Base-by-base conservation (phyloP, 2,888 invertebrate species). In the Cephus runcator region DNA sequence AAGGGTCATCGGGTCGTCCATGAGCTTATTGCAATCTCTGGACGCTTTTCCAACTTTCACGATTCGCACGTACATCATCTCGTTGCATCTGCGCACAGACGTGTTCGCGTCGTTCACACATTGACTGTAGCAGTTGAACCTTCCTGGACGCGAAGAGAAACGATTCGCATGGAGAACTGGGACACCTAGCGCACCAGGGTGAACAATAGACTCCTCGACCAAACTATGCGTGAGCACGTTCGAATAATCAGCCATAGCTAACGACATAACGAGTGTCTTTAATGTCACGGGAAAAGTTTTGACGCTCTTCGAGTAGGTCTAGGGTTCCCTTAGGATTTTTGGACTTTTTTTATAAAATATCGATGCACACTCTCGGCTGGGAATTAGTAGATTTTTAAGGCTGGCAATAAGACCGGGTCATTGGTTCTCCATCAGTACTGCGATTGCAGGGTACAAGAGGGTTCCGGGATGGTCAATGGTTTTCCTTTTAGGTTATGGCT, bases 221-320 rank as follows among this genome's bases (percentile, higher is more conserved):
- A 74, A 74, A 74, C 74, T 89, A 90, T 90, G 89, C 89, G 79
- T 75, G 79, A 80, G 86, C 90, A 89, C 89, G 90, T 87, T 86
- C 86, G 83, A 81, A 83, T 86, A 88, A 89, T 88, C 87, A 84
- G 82, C 81, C 85, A 83, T 86, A 82, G 81, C 85, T 85, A 88
- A 89, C 86, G 83, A 86, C 83, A 82, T 83, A 83, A 87, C 84
- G 83, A 87, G 83, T 84, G 81, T 82, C 79, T 74, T 79, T 80
- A 82, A 79, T 71, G 73, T 75, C 73, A 35, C 78, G 76, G 82
- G 74, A 75, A 78, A 86, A 81, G 79, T 83, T 81, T 85, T 84
- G 83, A 81, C 85, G 76, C 77, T 80, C 79, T 79, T 79, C 79
- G 36, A 31, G 31, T 3, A 11, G 9, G 56, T 23, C 56, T 1